phyloP scores from a whole-genome alignment of 2,888 invertebrate genomes.

The Tetanocera ferruginea region DNA sequence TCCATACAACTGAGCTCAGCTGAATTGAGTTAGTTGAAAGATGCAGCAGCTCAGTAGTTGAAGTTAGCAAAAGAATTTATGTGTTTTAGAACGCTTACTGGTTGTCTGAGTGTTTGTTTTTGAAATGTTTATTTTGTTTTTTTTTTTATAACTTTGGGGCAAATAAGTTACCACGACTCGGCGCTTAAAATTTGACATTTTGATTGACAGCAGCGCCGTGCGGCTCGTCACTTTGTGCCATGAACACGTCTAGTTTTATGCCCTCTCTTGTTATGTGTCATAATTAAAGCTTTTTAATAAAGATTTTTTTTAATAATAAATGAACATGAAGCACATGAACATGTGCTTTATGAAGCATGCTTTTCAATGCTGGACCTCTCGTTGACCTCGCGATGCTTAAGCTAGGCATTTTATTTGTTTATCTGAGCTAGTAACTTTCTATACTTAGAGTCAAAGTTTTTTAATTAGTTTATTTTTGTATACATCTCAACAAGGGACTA shows the following conservation, averaged over 20 bases:
- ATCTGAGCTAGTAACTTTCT: no score
- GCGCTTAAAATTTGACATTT: conserved; percentile 29
- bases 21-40: no score
- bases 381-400: not conserved
- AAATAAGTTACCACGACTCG: not conserved
- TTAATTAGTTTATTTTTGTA: no score
- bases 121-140: not conserved
- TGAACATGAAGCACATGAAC: no score
- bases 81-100: no score
- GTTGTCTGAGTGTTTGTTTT: not conserved
- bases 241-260: not conserved
- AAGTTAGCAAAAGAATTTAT: no score
- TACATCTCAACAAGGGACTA: no score
- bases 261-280: not conserved
- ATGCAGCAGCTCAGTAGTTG: no score
- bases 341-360: not conserved
- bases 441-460: no score
- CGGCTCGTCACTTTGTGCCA: not conserved
- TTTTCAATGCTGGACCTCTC: not conserved
- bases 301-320: not conserved
- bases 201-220: conserved; percentile 24
- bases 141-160: not conserved
- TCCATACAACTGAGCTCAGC: not conserved
- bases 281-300: not conserved
- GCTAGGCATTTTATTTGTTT: not conserved